A percentile compares a stretch with the other conserved stretches of the same genome.
Evolutionary conservation across 2,888 invertebrate genomes (phyloP).

Genomic region (Drosophila stalkeri): DNA sequence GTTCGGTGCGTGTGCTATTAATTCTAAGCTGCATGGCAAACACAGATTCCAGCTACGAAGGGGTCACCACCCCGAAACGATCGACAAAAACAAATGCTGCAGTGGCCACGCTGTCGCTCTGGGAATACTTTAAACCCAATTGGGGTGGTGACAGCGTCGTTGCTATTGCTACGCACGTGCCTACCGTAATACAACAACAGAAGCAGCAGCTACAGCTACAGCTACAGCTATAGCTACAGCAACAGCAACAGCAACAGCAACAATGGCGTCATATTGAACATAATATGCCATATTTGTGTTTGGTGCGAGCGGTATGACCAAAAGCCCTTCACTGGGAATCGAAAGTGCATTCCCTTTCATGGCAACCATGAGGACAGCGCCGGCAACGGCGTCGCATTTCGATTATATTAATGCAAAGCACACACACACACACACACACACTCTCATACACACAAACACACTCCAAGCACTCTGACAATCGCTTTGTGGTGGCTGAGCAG

Average conservation of each 20-base stretch:
- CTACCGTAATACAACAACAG: slow-evolving; percentile 77
- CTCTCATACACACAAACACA: slow-evolving; percentile 1
- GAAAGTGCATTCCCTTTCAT: slow-evolving; percentile 82
- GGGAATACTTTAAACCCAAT: slow-evolving; percentile 70
- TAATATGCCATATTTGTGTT: slow-evolving; percentile 76
- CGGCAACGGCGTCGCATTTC: slow-evolving; percentile 70
- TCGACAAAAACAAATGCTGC: slow-evolving; percentile 49
- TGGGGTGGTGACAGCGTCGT: slow-evolving; percentile 70
- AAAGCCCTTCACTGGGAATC: slow-evolving; percentile 73
- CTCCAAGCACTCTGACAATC: slow-evolving; percentile 35
- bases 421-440: slow-evolving; percentile 41
- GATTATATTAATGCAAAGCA: slow-evolving; percentile 80
- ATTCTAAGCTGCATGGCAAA: slow-evolving; percentile 80
- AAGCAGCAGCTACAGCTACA: slow-evolving; percentile 43
- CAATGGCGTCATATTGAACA: slow-evolving; percentile 75
- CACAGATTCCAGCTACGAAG: slow-evolving; percentile 63
- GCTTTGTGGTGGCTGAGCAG: slow-evolving; percentile 58
- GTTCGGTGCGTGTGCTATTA: slow-evolving; percentile 68
- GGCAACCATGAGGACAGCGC: slow-evolving; percentile 58
- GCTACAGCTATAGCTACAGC: slow-evolving; percentile 32
- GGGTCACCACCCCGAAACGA: slow-evolving; percentile 56
- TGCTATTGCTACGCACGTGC: slow-evolving; percentile 76
- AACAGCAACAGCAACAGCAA: slow-evolving; percentile 57
- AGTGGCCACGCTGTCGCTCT: slow-evolving; percentile 56
- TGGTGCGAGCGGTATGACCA: slow-evolving; percentile 38